These are phyloP conservation scores for Trinectes maculatus DNA, from an alignment of 2,113 vertebrate species.

Conservation along the genomic window DNA sequence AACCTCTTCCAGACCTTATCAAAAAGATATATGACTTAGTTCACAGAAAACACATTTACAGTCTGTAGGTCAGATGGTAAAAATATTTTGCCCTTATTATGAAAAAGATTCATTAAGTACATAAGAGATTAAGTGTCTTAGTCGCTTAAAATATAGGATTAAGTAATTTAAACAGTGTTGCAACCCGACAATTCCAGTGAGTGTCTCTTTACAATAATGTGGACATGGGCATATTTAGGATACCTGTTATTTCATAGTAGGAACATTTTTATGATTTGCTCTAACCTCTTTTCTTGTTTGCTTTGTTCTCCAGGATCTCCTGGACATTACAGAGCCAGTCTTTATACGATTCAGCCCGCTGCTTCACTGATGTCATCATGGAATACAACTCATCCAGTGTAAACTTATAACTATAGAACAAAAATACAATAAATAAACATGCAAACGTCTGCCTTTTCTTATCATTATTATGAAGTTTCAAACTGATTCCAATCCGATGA, in stretches of 20 bases:
- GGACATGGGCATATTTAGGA: neutral
- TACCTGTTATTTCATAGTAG: neutral
- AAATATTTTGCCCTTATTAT: too few species aligned
- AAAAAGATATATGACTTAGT: neutral
- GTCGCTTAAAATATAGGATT: too few species aligned
- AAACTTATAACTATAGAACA: slow-evolving; percentile 87
- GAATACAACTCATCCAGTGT: slow-evolving; percentile 89
- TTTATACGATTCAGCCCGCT: slow-evolving; percentile 90
- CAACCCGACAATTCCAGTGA: neutral
- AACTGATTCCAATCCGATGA: too few species aligned
- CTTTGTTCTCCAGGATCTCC: slow-evolving; percentile 89
- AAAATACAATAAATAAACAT: neutral
- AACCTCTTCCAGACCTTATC: slow-evolving; percentile 88
- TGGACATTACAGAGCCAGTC: slow-evolving; percentile 88
- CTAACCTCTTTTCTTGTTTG: slow-evolving; percentile 89
- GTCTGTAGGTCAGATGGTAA: neutral
- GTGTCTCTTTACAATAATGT: neutral
- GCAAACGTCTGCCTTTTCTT: too few species aligned
- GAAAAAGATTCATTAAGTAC: too few species aligned
- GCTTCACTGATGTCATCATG: slow-evolving; percentile 86
- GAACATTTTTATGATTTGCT: neutral
- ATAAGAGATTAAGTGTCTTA: too few species aligned
- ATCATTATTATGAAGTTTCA: too few species aligned
- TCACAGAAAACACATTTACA: neutral
- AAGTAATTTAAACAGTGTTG: neutral